A percentile compares a stretch with the other conserved stretches of the same genome.
phyloP scores from a whole-genome alignment of 1,140 invertebrate species.

The Leptonema lineaticorne region DNA sequence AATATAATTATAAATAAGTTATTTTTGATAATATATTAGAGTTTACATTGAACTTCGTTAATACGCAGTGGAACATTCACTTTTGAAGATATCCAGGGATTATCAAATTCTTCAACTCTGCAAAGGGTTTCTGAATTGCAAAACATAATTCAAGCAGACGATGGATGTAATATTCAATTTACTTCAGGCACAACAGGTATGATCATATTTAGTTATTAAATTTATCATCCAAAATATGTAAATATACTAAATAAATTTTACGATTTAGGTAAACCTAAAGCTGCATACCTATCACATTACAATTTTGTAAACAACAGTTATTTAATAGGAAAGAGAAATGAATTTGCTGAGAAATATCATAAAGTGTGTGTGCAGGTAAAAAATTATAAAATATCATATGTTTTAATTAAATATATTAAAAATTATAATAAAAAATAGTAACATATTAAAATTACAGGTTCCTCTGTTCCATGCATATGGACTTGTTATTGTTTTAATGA shows the following conservation, averaged over 20 bases:
- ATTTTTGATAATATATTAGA: too few relatives aligned
- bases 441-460: conserved; percentile 69
- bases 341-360: conserved; percentile 56
- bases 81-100: conserved; percentile 59
- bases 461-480: conserved; percentile 94
- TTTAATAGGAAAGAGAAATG: conserved; percentile 63
- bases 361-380: conserved; percentile 52
- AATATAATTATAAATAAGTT: neutral
- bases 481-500: conserved; percentile 68
- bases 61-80: conserved; percentile 61
- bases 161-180: conserved; percentile 79
- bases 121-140: conserved; percentile 51
- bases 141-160: conserved; percentile 62
- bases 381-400: too few relatives aligned
- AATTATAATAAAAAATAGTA: too few relatives aligned
- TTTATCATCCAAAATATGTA: neutral
- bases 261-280: conserved; percentile 80
- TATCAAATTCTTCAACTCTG: conserved; percentile 44
- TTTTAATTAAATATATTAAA: too few relatives aligned
- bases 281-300: conserved; percentile 78
- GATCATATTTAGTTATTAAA: conserved; percentile 1
- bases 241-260: neutral
- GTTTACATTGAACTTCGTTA: neutral
- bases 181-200: conserved; percentile 75
- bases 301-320: conserved; percentile 86